Base-by-base conservation (phyloP, 1,140 invertebrate species). In the Drosophila fuyamai region DNA sequence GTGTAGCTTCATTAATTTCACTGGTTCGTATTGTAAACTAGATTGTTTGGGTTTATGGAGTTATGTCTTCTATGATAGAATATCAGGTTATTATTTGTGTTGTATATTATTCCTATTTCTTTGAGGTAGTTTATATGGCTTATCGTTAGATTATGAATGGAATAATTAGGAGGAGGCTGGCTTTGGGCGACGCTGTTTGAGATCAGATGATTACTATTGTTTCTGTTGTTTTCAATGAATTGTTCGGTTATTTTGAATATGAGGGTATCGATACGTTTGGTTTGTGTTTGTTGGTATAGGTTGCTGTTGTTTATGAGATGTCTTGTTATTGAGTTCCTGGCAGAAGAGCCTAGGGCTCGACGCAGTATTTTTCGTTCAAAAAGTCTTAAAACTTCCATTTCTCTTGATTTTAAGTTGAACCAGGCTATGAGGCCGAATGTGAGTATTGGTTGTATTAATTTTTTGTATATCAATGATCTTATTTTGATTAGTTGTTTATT, bases 341-440 rank as follows among this genome's bases (percentile, higher is more conserved):
- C 2, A 8, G 14, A 8, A 3, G n/a, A 23, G 2, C 56, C 44
- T 0, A 48, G 10, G 29, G 44, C 5, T n/a, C 32, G 14, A 8
- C 56, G 32, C 0, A 59, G 43, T 18, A 59, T 59, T 16, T 38
- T 53, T 32, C 62, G 53, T 44, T 67, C 48, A 10, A 59, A 59
- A 0, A 36, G 16, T 13, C 44, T 44, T 0, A 48, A 7, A 5
- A 38, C 16, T 14, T 48, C 44, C 57, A 59, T 59, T 5, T 48
- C 29, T 2, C 1, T 23, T 4, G 44, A 40, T 13, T 10, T 38
- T 8, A 59, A 13, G 13, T 38, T 59, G 1, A 59, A 32, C 43
- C 57, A 47, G 7, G 57, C 57, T n/a, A 35, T n/a, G 18, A 40
- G 32, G 2, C 57, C 32, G 13, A 51, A 48, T 5, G 47, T 36